Conservation (phyloP, 2,113 vertebrate genomes). For the Malurus elegans region DNA sequence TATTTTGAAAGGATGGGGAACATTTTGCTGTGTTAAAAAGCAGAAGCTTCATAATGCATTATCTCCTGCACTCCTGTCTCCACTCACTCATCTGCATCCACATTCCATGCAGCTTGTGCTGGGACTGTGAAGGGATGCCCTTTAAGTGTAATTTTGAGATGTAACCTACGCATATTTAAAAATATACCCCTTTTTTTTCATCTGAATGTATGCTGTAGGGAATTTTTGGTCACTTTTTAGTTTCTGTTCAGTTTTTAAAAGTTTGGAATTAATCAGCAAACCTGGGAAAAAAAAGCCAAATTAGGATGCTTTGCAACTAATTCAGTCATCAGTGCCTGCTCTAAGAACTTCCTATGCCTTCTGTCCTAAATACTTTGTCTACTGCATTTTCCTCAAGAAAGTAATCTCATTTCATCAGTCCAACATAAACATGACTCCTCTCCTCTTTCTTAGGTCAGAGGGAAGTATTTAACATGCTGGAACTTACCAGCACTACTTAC, state of each 20-base stretch:
- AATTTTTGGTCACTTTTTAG: neutral
- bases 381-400: conserved; percentile 18
- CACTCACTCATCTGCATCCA: neutral
- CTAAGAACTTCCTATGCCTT: neutral
- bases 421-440: conserved; percentile 34
- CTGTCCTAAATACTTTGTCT: conserved; percentile 41
- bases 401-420: conserved; percentile 1
- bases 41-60: neutral
- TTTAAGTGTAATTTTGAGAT: neutral
- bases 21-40: neutral
- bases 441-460: neutral
- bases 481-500: conserved; percentile 16
- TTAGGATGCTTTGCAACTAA: neutral
- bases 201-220: neutral
- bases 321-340: neutral
- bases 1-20: neutral
- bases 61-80: neutral
- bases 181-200: neutral
- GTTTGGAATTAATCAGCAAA: neutral
- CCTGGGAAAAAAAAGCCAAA: neutral
- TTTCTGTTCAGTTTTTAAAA: neutral
- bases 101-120: neutral
- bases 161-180: neutral
- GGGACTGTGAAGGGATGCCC: neutral
- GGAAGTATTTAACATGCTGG: conserved; percentile 19